Evolutionary conservation across 2,113 vertebrate genomes (phyloP).

Genomic region (Hippopotamus amphibius): DNA sequence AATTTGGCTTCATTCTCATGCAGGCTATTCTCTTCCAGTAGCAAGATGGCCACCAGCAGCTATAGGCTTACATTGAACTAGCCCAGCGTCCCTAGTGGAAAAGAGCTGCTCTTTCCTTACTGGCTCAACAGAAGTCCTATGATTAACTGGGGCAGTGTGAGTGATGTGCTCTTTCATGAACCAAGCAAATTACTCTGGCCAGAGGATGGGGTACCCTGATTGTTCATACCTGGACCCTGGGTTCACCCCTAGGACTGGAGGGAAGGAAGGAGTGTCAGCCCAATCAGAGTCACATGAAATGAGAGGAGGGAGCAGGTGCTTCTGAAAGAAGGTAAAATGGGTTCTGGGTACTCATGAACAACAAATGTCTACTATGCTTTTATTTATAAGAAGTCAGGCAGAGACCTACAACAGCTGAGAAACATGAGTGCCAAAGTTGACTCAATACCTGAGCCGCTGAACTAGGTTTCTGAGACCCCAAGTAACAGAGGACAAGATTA

Average conservation of each 20-base stretch:
- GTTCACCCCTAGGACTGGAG: neutral
- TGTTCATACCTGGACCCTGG: neutral
- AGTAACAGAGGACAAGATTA: neutral
- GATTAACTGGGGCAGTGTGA: neutral
- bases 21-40: neutral
- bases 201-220: neutral
- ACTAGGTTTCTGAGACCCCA: constrained; percentile 14
- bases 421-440: neutral
- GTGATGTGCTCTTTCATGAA: neutral
- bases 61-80: neutral
- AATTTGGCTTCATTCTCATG: neutral
- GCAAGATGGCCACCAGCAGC: neutral
- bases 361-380: neutral
- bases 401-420: neutral
- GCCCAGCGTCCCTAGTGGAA: neutral
- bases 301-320: neutral
- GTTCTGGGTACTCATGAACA: neutral
- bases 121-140: neutral
- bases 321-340: neutral
- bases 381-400: neutral
- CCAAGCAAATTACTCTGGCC: neutral
- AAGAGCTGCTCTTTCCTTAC: neutral
- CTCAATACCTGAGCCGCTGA: neutral
- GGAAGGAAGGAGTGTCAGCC: neutral
- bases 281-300: neutral